Evolutionary conservation across 2,113 vertebrate species (phyloP), one percentile per base, ranked within the genome.

Genomic region (Dipodomys ordii): DNA sequence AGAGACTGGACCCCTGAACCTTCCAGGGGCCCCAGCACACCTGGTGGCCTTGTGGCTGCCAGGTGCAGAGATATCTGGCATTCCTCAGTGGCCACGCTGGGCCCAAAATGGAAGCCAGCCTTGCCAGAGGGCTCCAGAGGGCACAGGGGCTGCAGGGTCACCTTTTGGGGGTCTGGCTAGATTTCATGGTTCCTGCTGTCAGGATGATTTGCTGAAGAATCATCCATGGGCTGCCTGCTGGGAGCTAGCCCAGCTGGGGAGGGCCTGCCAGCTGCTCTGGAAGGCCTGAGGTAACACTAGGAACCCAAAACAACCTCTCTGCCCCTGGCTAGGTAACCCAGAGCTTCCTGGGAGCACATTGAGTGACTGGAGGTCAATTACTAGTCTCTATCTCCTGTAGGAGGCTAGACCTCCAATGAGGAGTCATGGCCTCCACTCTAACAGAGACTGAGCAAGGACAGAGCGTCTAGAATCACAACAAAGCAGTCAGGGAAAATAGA

Each of bases 121-220:
- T 98, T 95, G 96, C 96, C 96, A 97, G 97, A 98, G 98, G 98
- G 95, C 95, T 97, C 53, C 97, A 95, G 97, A 98, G 98, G 98
- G 98, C 98, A 72, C 95, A 92, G 96, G 97, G 98, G 97, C 97
- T 97, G 95, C 88, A 90, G 96, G 98, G 99, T 99, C 99, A 99
- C 98, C 98, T 97, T 98, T 98, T 96, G 94, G 97, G 98, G 97
- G 96, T 96, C 98, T 98, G 99, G 98, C 98, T 98, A 97, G 98
- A 99, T 99, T 99, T 99, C 99, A 99, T 98, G 99, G 99, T 99
- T 98, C 98, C 97, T 97, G 98, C 98, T 98, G 98, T 99, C 98
- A 98, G 98, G 98, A 99, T 99, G 99, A 99, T 99, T 99, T 99
- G 99, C 99, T 97, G 98, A 98, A 97, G 98, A 97, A 97, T 98